Base-by-base conservation (phyloP, 2,888 invertebrate genomes). In the Entomobrya proxima region DNA sequence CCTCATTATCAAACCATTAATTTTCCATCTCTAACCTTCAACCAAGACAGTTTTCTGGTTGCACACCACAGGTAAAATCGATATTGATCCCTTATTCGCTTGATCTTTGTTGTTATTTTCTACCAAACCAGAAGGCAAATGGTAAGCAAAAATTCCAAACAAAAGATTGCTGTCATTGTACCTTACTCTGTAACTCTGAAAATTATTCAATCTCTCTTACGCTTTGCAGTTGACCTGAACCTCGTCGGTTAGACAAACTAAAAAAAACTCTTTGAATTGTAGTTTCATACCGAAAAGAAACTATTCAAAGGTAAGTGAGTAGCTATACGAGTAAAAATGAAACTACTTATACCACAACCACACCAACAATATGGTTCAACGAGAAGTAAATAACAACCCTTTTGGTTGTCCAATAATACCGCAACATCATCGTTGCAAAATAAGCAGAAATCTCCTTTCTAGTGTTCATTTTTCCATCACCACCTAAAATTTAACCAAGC, bases 301-400 rank as follows among this genome's bases (percentile, higher is more conserved):
- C n/a, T n/a, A n/a, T n/a, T n/a, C 11, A 61, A 67, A 67, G n/a
- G 11, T 35, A 37, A 9, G 37, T 67, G 21, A 37, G 21, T 37
- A 6, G n/a, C 7, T 21, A 52, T 4, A 21, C 4, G 24, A 13
- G 61, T 61, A 61, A 61, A 61, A 61, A 18, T 35, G 61, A 61
- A 61, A 44, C 40, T 69, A 18, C 52, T 50, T 11, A 75, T 58
- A 76, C 77, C 58, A 24, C 61, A 44, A 75, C 75, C 75, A 35
- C 75, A 75, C 32, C 18, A 75, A 74, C 47, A 52, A 50, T 18
- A 58, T 72, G 72, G 9, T 47, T 44, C 44, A 78, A 78, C 78
- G 47, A 78, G 47, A 64, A 78, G 50, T 64, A 78, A 78, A 78
- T 78, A 78, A 78, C 47, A 77, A 77, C 77, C 78, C 78, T 78